Percentiles rank a stretch among this genome's conserved stretches.
Evolutionary conservation across 2,797 vertebrate species (phyloP).

Genomic region (Buceros bicornis): DNA sequence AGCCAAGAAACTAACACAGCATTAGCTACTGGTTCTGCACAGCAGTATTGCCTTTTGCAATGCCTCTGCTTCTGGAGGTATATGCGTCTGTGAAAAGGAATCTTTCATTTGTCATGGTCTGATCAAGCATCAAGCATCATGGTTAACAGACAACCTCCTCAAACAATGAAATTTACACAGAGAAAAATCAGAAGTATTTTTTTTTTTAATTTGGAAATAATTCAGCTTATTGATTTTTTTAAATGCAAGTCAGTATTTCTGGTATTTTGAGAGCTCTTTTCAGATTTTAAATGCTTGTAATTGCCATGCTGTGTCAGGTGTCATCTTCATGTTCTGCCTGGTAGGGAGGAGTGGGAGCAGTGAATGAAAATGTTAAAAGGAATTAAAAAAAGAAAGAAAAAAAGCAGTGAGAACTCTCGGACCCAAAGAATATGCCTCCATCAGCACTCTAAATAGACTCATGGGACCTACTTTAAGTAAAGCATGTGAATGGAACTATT

Average conservation of each 20-base stretch:
- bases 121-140: neutral
- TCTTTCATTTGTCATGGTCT: neutral
- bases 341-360: rapidly evolving
- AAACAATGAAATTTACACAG: neutral
- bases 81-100: neutral
- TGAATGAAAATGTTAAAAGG: neutral
- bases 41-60: neutral
- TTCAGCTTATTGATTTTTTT: neutral
- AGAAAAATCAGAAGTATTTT: neutral
- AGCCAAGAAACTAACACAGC: neutral
- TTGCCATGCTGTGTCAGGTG: neutral
- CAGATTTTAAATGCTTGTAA: slow-evolving; percentile 6
- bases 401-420: neutral
- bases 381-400: neutral
- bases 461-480: neutral
- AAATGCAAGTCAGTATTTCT: neutral
- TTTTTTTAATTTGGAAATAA: slow-evolving; percentile 28
- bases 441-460: neutral
- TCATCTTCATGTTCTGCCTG: neutral
- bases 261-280: neutral
- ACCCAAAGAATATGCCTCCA: neutral
- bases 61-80: neutral
- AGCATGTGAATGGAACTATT: neutral
- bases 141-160: neutral
- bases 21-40: neutral